A percentile compares a stretch with the other conserved stretches of the same genome.
Evolutionary conservation across 2,888 invertebrate genomes (phyloP).

Genomic region (Leptopilina drosophilae): DNA sequence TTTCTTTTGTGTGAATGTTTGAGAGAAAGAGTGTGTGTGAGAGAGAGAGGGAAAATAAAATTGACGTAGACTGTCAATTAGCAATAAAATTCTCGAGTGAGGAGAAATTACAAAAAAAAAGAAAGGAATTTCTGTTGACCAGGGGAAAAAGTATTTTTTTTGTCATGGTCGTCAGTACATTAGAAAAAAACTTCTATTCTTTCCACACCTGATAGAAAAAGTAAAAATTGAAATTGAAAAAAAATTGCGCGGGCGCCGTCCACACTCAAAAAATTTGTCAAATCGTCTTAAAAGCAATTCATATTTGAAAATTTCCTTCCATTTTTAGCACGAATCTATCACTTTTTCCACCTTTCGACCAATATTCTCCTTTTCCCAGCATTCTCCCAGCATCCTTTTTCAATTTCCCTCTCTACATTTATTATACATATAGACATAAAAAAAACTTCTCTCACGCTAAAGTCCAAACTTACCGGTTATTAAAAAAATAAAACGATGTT

Average conservation of each 20-base stretch:
- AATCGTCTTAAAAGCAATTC: slow-evolving; percentile 62
- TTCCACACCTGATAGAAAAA: neutral
- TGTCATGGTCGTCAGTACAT: slow-evolving; percentile 24
- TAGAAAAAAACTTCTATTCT: neutral
- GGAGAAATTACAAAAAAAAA: slow-evolving; percentile 13
- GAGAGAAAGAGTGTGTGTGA: neutral
- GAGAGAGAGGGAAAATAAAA: slow-evolving; percentile 6
- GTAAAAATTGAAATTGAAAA: slow-evolving; percentile 16
- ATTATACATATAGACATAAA: slow-evolving; percentile 16
- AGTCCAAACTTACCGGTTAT: slow-evolving; percentile 35
- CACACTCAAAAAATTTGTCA: slow-evolving; percentile 65
- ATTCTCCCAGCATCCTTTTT: neutral
- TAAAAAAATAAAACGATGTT: slow-evolving; percentile 18
- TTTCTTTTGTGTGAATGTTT: neutral
- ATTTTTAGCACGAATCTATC: neutral
- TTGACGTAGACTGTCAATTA: slow-evolving; percentile 24
- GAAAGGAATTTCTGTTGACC: slow-evolving; percentile 23
- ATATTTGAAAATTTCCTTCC: slow-evolving; percentile 55
- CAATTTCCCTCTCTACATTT: slow-evolving; percentile 6
- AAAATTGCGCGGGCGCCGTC: slow-evolving; percentile 71
- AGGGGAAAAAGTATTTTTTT: slow-evolving; percentile 12
- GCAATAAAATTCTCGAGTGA: slow-evolving; percentile 2
- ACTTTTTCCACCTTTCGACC: too few species aligned
- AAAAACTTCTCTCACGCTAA: slow-evolving; percentile 16
- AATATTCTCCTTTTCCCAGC: too few species aligned